Evolutionary conservation across 2,113 vertebrate genomes (phyloP), one percentile per base, ranked within the genome.

Genomic region (Otus sunia): DNA sequence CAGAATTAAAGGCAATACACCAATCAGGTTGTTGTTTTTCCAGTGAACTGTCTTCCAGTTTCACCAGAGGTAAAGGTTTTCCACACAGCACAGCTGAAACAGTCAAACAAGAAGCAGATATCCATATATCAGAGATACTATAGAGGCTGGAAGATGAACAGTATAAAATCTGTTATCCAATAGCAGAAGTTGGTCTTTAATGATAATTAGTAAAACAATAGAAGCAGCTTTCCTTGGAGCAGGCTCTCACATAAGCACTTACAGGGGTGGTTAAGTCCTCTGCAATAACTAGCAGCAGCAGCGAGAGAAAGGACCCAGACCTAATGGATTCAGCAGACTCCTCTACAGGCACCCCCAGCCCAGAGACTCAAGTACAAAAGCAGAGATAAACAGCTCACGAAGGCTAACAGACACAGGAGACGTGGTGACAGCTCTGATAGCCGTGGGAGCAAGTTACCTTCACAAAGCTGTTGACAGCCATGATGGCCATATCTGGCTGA

Each of bases 391-490:
- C 10, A 91, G 56, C 68, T 79, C 63, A 90, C 50, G 94, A 32
- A 56, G 15, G 78, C 47, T 53, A 45, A 59, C 2, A 5, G 27
- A 90, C 25, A 95, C 69, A 32, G 50, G 25, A 41, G 36, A 71
- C 3, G 3, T 8, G 11, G 73, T 47, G 49, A 58, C 34, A 66
- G 53, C 8, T 17, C n/a, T 90, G 36, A 27, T 2, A 79, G 88
- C 84, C 20, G 1, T 29, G 34, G n/a, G 49, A 79, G 80, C 55
- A 87, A 64, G n/a, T 95, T 98, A 98, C 99, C 99, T 99, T 99
- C 84, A 99, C 99, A 89, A 99, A 99, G 98, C 99, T 99, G 98
- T 99, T 99, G 94, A 99, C 99, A 10, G 99, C 99, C 99, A 99
- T 99, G 97, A 99, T 99, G 97, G 99, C 99, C 99, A 99, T 99